Evolutionary conservation across 2,113 vertebrate genomes (phyloP).

Genomic region (Pelecanus crispus): DNA sequence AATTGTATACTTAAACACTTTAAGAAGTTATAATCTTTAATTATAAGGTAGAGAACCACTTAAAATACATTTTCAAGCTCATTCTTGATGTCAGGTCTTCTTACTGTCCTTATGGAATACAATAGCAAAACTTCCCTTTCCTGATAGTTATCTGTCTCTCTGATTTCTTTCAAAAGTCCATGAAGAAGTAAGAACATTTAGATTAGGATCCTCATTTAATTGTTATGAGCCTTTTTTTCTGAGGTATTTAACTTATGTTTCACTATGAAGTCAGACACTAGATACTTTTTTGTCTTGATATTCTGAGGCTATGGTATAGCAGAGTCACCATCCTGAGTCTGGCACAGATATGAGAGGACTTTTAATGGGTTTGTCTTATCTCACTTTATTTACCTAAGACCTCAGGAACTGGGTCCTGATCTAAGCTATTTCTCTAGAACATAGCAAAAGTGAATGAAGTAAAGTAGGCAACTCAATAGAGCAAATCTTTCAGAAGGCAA

Average conservation of each 20-base stretch:
- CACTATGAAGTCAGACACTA: background rate
- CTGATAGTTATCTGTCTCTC: background rate
- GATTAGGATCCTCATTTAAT: background rate
- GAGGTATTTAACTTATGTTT: background rate
- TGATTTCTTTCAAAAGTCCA: background rate
- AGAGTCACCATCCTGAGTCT: background rate
- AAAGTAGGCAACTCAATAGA: background rate
- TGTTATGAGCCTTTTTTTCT: accelerated
- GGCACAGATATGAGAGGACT: background rate
- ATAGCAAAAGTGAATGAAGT: background rate
- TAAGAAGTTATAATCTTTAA: background rate
- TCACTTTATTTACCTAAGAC: background rate
- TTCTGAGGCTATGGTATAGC: background rate
- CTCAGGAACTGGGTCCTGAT: background rate
- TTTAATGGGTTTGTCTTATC: background rate
- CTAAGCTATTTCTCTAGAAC: background rate
- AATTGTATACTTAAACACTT: background rate
- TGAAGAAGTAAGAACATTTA: background rate
- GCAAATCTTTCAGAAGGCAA: background rate
- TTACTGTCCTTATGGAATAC: background rate
- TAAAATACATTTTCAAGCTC: background rate
- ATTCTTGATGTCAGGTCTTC: background rate
- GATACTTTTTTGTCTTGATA: background rate
- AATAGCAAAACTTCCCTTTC: background rate
- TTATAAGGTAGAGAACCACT: background rate